Base-by-base conservation (phyloP, 2,888 invertebrate genomes). In the Trilocha varians region DNA sequence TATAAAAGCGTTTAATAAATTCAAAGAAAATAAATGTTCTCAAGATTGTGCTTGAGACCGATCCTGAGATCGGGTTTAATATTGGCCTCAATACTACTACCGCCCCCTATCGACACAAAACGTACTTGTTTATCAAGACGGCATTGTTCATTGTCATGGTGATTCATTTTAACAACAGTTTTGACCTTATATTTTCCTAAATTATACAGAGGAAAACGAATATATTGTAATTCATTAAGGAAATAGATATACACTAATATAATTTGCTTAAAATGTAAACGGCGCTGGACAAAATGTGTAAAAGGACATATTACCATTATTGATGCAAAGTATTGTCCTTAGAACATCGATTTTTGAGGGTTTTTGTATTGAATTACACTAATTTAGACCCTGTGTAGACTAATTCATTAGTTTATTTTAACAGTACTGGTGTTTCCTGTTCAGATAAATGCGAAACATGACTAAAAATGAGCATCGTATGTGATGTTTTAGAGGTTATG, bases 71-170 rank as follows among this genome's bases (percentile, higher is more conserved):
- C 18, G 17, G 13, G 13, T 13, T 13, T 25, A 9, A 13, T 16
- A 18, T 8, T 13, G 11, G 3, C 3, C 16, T 35, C 11, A 25
- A 35, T 50, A 46, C 65, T 48, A 63, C 62, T 69, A 72, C 59
- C 79, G 78, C 77, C 82, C 74, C 76, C 78, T 78, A 60, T 69
- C 66, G 63, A 55, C 50, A 55, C 50, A 59, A 55, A 62, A 57
- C 50, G 54, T 58, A 62, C 65, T 72, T 77, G 75, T 72, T 66
- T 70, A 68, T 62, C 60, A 67, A 62, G 59, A 68, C 55, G 59
- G 65, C 69, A 78, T 75, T 79, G 82, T 80, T 78, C 69, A 78
- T 75, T 79, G 82, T 80, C 78, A 80, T 76, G 77, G 77, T 79
- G 76, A 79, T 77, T 77, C 71, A 73, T 52, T 69, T 60, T 53